Evolutionary conservation across 1,140 invertebrate genomes (phyloP).

Genomic region (Latrodectus geometricus): DNA sequence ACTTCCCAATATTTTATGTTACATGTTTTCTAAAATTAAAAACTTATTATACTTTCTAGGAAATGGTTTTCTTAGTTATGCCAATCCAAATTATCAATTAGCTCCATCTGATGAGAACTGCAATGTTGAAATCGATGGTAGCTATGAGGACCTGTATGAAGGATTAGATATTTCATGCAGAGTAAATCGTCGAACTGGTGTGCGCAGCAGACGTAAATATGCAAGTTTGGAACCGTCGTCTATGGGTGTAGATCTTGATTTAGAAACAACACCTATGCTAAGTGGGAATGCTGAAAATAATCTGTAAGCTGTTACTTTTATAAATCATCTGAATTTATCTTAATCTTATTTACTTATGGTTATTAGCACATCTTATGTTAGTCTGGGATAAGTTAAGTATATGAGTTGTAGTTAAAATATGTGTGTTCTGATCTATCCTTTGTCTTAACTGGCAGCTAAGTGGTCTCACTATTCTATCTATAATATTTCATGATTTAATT

Average conservation of each 20-base stretch:
- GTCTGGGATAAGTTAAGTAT: too few species aligned
- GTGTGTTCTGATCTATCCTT: too few species aligned
- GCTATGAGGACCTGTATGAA: slow-evolving; percentile 71
- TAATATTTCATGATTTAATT: too few species aligned
- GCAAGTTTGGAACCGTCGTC: slow-evolving; percentile 77
- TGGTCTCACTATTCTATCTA: too few species aligned
- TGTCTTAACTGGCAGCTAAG: too few species aligned
- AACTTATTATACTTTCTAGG: slow-evolving; percentile 74
- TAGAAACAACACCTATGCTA: slow-evolving; percentile 67
- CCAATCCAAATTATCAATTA: slow-evolving; percentile 88
- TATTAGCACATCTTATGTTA: too few species aligned
- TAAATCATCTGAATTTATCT: too few species aligned
- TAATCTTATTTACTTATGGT: too few species aligned
- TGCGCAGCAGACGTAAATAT: slow-evolving; percentile 75
- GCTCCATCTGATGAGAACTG: slow-evolving; percentile 73
- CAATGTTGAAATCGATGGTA: slow-evolving; percentile 54
- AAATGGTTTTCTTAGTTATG: slow-evolving; percentile 86
- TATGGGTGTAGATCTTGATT: slow-evolving; percentile 79
- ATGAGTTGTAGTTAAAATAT: too few species aligned
- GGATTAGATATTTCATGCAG: slow-evolving; percentile 75
- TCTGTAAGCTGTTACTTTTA: slow-evolving; percentile 35
- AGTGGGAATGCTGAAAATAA: slow-evolving; percentile 49
- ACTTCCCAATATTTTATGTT: too few species aligned
- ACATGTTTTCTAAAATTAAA: too few species aligned
- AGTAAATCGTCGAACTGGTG: slow-evolving; percentile 64